phyloP scores from a whole-genome alignment of 2,888 invertebrate genomes.

The Papilio gigon region DNA sequence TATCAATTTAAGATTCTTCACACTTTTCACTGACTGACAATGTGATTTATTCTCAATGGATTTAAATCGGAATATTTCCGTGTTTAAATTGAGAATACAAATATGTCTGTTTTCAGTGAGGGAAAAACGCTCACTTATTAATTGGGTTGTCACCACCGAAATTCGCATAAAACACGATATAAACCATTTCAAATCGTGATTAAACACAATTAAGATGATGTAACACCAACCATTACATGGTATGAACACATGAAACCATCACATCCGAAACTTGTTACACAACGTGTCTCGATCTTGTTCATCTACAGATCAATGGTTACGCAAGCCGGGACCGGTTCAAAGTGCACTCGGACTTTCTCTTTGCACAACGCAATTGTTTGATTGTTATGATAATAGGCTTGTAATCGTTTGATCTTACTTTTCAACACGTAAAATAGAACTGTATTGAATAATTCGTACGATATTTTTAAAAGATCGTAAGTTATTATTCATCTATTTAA shows the following conservation, averaged over 20 bases:
- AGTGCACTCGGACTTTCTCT: conserved; percentile 43
- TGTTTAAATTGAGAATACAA: too few relatives aligned
- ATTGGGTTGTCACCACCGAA: neutral
- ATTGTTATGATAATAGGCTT: conserved; percentile 21
- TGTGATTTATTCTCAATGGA: too few relatives aligned
- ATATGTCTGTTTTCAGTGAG: too few relatives aligned
- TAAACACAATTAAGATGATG: neutral
- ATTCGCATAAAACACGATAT: neutral
- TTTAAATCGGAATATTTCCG: too few relatives aligned
- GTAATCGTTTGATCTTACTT: conserved; percentile 12
- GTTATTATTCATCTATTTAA: too few relatives aligned
- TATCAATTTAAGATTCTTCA: too few relatives aligned
- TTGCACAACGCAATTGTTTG: conserved; percentile 29
- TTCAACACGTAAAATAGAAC: conserved; percentile 1
- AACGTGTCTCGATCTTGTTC: conserved; percentile 11
- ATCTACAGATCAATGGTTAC: conserved; percentile 31
- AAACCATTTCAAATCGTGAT: neutral
- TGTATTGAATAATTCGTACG: neutral
- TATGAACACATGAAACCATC: conserved; percentile 8
- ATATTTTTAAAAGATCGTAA: neutral
- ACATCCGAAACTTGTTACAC: conserved; percentile 18
- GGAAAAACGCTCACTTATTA: neutral
- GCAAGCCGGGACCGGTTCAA: conserved; percentile 40
- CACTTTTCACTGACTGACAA: too few relatives aligned
- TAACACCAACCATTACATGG: neutral